phyloP scores from a whole-genome alignment of 2,113 vertebrate genomes.

The Otis tarda region DNA sequence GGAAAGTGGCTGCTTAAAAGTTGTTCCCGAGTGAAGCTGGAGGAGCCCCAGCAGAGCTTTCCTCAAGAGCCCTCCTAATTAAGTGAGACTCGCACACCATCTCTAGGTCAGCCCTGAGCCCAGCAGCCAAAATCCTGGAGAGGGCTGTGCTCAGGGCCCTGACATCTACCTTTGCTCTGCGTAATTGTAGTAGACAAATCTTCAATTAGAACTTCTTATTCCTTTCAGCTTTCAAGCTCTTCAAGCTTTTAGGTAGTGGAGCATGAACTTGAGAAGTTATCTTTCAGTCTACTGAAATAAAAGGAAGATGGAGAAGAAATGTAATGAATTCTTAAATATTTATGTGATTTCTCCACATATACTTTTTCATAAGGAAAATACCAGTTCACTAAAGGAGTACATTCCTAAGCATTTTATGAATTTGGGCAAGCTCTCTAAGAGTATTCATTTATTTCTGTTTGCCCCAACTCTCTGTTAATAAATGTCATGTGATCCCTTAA shows the following conservation, averaged over 20 bases:
- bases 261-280: background rate
- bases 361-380: background rate
- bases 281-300: background rate
- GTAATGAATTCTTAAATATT: background rate
- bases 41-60: background rate
- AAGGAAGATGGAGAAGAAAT: background rate
- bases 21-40: background rate
- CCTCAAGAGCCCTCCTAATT: background rate
- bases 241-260: background rate
- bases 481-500: background rate
- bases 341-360: background rate
- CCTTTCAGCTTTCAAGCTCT: background rate
- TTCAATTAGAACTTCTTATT: background rate
- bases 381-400: background rate
- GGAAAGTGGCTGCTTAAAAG: background rate
- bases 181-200: background rate
- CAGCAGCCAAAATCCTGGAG: background rate
- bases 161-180: background rate
- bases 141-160: background rate
- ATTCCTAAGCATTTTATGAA: background rate
- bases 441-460: background rate
- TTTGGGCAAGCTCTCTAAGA: background rate
- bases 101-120: background rate
- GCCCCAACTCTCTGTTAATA: background rate
- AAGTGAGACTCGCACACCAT: background rate